These are phyloP conservation scores for Andrena haemorrhoa DNA, from an alignment of 2,888 invertebrate genomes.

Conservation along the genomic window DNA sequence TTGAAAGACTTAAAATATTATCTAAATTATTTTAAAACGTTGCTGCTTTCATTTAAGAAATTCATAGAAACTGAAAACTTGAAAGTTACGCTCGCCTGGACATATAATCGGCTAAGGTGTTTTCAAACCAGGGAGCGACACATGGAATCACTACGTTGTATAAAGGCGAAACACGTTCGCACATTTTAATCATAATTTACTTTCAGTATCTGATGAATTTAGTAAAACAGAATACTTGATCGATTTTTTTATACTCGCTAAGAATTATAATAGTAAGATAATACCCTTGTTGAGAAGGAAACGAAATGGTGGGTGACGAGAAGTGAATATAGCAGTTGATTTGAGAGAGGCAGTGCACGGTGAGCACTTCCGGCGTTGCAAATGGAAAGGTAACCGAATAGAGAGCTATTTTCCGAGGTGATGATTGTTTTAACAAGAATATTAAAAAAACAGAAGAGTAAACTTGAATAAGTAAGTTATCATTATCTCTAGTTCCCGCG, in stretches of 20 bases:
- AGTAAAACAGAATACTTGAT: neutral
- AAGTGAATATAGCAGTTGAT: neutral
- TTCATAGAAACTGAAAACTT: neutral
- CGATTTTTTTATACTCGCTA: constrained; percentile 13
- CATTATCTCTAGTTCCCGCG: neutral
- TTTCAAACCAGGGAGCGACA: neutral
- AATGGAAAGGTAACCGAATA: constrained; percentile 5
- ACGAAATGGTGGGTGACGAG: constrained; percentile 1
- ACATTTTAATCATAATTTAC: neutral
- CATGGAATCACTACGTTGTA: constrained; percentile 28
- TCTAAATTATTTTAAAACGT: neutral
- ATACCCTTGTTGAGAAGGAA: constrained; percentile 17
- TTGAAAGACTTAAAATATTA: constrained; percentile 3
- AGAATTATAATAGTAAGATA: constrained; percentile 13
- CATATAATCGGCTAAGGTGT: neutral
- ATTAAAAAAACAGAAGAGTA: neutral
- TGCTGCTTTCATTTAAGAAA: neutral
- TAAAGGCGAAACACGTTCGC: constrained; percentile 10
- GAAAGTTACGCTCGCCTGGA: neutral
- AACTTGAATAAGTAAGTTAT: constrained; percentile 3
- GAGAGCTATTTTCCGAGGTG: neutral
- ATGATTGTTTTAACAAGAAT: constrained; percentile 2
- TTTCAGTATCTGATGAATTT: constrained; percentile 1
- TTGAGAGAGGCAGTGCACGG: neutral
- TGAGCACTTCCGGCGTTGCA: constrained; percentile 26